Evolutionary conservation across 2,113 vertebrate species (phyloP).

Genomic region (Poecile atricapillus): DNA sequence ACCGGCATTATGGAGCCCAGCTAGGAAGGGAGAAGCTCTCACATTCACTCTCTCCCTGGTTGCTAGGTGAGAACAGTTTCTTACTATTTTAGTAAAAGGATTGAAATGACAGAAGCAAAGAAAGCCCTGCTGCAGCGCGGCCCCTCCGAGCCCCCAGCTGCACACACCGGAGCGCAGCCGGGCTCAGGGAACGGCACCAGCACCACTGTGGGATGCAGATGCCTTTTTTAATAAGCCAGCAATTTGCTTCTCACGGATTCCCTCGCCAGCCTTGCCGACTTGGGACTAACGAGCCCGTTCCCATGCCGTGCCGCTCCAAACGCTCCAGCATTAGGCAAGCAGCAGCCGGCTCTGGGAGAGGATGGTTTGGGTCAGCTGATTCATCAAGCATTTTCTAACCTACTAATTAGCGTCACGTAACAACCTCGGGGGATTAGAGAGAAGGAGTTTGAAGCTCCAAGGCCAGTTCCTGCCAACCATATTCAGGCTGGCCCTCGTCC

Average conservation of each 20-base stretch:
- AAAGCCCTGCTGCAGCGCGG: neutral
- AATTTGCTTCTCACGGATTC: conserved; percentile 42
- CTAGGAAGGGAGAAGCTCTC: conserved; percentile 1
- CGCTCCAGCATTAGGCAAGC: neutral
- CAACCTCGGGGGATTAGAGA: neutral
- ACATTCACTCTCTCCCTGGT: conserved; percentile 28
- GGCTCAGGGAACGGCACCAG: neutral
- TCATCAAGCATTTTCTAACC: conserved; percentile 10
- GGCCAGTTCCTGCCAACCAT: neutral
- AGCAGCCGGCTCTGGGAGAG: neutral
- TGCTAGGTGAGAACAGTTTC: conserved; percentile 60
- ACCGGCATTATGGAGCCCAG: conserved; percentile 25
- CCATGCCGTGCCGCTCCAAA: neutral
- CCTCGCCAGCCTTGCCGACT: neutral
- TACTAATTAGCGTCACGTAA: neutral
- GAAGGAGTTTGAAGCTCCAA: neutral
- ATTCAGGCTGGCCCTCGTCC: fast-evolving
- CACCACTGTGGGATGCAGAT: neutral
- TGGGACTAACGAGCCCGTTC: neutral
- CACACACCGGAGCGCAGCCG: neutral
- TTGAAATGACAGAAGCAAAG: neutral
- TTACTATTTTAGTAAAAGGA: conserved; percentile 41
- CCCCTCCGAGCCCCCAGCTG: conserved; percentile 16
- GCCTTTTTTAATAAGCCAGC: neutral
- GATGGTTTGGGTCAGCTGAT: conserved; percentile 16